phyloP scores from a whole-genome alignment of 2,888 invertebrate species.

The Drosophila kuntzei region DNA sequence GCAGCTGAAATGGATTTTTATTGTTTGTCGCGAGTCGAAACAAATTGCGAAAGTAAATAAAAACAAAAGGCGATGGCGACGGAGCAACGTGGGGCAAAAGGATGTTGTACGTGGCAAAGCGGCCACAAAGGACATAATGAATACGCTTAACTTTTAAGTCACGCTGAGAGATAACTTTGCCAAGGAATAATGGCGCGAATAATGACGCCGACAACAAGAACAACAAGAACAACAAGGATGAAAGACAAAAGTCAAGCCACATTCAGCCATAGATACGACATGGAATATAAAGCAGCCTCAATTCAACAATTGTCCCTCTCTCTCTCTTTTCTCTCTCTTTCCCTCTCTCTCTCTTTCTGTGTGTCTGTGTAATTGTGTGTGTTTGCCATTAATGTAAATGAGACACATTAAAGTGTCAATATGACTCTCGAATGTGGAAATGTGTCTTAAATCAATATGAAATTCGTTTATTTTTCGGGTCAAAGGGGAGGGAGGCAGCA shows the following conservation, averaged over 20 bases:
- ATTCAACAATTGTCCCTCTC: not conserved
- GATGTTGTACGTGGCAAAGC: constrained; percentile 53
- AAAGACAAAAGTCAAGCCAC: constrained; percentile 51
- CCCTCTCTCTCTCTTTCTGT: not conserved
- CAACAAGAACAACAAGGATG: constrained; percentile 22
- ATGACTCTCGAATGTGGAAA: constrained; percentile 55
- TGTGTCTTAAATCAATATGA: constrained; percentile 56
- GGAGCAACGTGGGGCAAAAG: constrained; percentile 9
- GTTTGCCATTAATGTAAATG: constrained; percentile 71
- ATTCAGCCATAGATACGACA: constrained; percentile 37
- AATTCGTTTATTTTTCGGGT: constrained; percentile 7
- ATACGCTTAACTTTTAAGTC: constrained; percentile 80
- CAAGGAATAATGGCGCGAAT: constrained; percentile 74
- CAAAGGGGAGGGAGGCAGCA: not conserved
- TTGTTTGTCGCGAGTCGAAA: constrained; percentile 63
- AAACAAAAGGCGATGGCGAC: constrained; percentile 56
- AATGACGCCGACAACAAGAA: constrained; percentile 65
- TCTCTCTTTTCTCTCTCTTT: not conserved
- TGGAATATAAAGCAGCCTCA: constrained; percentile 48
- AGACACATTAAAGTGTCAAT: constrained; percentile 75
- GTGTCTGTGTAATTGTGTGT: constrained; percentile 20
- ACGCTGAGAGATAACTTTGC: constrained; percentile 73
- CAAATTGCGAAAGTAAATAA: constrained; percentile 77
- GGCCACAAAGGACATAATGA: constrained; percentile 76
- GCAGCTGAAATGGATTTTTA: constrained; percentile 68